phyloP scores from a whole-genome alignment of 2,797 vertebrate genomes.

The Prionace glauca region DNA sequence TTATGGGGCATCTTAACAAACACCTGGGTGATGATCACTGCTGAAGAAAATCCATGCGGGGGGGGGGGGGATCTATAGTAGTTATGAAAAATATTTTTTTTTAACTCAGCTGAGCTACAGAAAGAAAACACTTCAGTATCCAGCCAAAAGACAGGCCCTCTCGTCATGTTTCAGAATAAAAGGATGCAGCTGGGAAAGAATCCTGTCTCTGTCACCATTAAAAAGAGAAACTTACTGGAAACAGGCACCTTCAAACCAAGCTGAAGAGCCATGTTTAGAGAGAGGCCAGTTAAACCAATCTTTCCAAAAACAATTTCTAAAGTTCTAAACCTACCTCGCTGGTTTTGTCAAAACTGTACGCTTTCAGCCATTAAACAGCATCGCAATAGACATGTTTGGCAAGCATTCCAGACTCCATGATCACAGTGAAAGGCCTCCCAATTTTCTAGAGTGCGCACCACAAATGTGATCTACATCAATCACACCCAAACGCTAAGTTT shows the following conservation, averaged over 20 bases:
- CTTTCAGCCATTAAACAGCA: constrained; percentile 12
- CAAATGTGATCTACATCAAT: neutral
- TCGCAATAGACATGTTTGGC: neutral
- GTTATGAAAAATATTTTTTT: neutral
- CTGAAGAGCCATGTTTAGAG: neutral
- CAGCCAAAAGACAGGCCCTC: neutral
- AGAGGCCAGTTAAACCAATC: neutral
- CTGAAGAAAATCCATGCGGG: constrained; percentile 9
- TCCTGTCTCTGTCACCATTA: neutral
- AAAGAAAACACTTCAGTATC: constrained; percentile 4
- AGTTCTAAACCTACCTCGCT: neutral
- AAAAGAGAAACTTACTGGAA: neutral
- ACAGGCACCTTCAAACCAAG: neutral
- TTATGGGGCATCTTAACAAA: neutral
- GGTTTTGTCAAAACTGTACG: neutral
- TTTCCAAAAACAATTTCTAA: constrained; percentile 21
- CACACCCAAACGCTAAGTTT: neutral
- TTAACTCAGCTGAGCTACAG: neutral
- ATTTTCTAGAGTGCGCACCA: neutral
- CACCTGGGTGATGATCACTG: neutral
- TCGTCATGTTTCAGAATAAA: neutral
- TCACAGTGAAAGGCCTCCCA: neutral
- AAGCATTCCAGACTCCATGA: neutral
- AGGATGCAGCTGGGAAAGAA: neutral
- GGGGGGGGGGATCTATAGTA: neutral